Base-by-base conservation (phyloP, 2,888 invertebrate species). In the Epinotia bilunana region DNA sequence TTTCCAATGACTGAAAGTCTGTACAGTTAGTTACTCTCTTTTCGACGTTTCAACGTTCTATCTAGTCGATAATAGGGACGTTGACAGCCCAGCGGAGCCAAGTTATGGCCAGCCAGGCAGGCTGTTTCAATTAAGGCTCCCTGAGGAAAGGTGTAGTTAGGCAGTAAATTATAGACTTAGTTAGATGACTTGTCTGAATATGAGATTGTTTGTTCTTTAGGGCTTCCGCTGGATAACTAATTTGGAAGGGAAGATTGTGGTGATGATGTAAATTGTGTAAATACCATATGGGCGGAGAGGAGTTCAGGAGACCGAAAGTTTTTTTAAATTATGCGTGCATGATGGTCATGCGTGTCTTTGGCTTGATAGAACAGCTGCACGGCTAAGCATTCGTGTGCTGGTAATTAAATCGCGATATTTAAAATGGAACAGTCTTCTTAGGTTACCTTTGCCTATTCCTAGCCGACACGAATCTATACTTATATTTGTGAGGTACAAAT, bases 171-270 rank as follows among this genome's bases (percentile, higher is more conserved):
- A 85, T 82, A 84, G 79, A 79, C 73, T 77, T 77, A 73, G 78
- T 78, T 79, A 80, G 79, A 79, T 78, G 83, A 83, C 84, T 82
- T 82, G 82, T 86, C 84, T 84, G 78, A 78, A 81, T 80, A 78
- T 78, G 78, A 83, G 82, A 83, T 85, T 84, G 86, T 87, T 87
- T 86, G 84, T 87, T 84, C 84, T 86, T 80, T 82, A 81, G 73
- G 77, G 82, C 82, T 83, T 83, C 80, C 82, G 81, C 79, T 53
- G 20, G 58, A 43, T 64, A 58, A 57, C 46, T 71, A 74, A 60
- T 65, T 71, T 53, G 57, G 63, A 58, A 58, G 33, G 60, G 70
- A 60, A 58, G 33, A 65, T 70, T 74, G 70, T 61, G 18, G 64
- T 60, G 58, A 16, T 16, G 9, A 16, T 20, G 39, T 33, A 0